These are phyloP conservation scores for Lingula anatina DNA, from an alignment of 2,888 invertebrate genomes.

Conservation along the genomic window DNA sequence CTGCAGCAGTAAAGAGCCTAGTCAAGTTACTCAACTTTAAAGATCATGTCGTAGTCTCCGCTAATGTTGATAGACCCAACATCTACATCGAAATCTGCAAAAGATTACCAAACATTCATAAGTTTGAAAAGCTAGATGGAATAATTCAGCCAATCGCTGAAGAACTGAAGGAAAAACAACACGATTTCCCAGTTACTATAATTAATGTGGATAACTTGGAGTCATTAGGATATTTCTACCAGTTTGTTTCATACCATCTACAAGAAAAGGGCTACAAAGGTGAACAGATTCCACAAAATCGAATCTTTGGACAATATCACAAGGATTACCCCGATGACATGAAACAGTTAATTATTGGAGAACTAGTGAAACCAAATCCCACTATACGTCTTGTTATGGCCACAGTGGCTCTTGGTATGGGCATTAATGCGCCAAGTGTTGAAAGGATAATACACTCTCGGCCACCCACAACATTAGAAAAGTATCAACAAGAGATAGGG, in stretches of 20 bases:
- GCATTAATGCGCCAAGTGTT: conserved; percentile 12
- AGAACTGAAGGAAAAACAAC: conserved; percentile 1
- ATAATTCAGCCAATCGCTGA: conserved; percentile 5
- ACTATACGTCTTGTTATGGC: conserved; percentile 10
- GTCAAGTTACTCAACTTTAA: conserved; percentile 5
- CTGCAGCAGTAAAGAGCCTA: conserved; percentile 8
- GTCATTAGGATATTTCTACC: conserved; percentile 11
- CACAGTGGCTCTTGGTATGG: conserved; percentile 16
- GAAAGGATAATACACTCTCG: conserved; percentile 11
- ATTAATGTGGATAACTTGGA: conserved; percentile 10
- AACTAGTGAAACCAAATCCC: conserved; percentile 9
- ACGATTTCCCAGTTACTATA: conserved; percentile 8
- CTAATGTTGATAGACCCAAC: conserved; percentile 11
- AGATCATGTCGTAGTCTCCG: not conserved
- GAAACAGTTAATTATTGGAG: conserved; percentile 11
- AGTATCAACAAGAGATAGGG: conserved; percentile 15
- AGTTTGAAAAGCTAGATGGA: conserved; percentile 9
- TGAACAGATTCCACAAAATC: conserved; percentile 10
- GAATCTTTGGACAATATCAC: conserved; percentile 14
- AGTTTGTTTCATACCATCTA: conserved; percentile 9
- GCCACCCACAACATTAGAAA: conserved; percentile 13
- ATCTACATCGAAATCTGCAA: conserved; percentile 4
- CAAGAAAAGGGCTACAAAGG: conserved; percentile 2
- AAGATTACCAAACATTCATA: conserved; percentile 6
- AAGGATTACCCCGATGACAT: conserved; percentile 14